These are phyloP conservation scores for Plemyria rubiginata DNA, from an alignment of 2,888 invertebrate genomes.

Conservation along the genomic window DNA sequence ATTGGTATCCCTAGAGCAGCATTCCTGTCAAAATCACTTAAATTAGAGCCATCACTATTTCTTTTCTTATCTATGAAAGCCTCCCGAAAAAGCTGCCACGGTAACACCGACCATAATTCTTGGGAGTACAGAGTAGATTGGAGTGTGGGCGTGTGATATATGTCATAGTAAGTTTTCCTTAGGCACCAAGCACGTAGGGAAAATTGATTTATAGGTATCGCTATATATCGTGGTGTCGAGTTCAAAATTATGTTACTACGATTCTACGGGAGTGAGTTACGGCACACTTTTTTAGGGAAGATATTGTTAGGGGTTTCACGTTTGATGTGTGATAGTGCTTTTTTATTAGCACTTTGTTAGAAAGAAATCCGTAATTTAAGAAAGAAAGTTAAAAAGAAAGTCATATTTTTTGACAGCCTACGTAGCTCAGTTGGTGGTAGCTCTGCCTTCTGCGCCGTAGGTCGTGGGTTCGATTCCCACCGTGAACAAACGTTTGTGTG, in stretches of 20 bases:
- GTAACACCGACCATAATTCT: constrained; percentile 1
- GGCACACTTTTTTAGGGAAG: constrained; percentile 16
- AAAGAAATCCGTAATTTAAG: too few relatives aligned
- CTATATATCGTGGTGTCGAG: constrained; percentile 53
- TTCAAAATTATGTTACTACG: constrained; percentile 46
- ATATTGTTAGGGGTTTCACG: constrained; percentile 16
- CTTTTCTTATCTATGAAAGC: constrained; percentile 61
- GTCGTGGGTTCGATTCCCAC: too few relatives aligned
- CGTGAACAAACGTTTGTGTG: too few relatives aligned
- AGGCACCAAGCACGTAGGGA: constrained; percentile 45
- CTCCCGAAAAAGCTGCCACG: constrained; percentile 10
- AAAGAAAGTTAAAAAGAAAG: too few relatives aligned
- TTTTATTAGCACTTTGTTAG: too few relatives aligned
- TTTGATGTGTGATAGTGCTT: background rate
- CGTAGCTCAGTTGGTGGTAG: too few relatives aligned
- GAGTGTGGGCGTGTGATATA: constrained; percentile 23
- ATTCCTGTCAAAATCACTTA: constrained; percentile 67
- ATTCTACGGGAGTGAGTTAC: constrained; percentile 31
- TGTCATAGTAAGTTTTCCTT: constrained; percentile 45
- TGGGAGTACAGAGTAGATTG: constrained; percentile 32
- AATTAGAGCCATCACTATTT: constrained; percentile 67
- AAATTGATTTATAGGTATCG: constrained; percentile 68
- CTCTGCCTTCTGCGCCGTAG: too few relatives aligned
- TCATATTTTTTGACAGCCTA: too few relatives aligned
- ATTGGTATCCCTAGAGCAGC: constrained; percentile 52